Percentiles rank a stretch among this genome's conserved stretches.
Conservation (phyloP, 2,888 invertebrate species). For the Drosophila neotestacea region DNA sequence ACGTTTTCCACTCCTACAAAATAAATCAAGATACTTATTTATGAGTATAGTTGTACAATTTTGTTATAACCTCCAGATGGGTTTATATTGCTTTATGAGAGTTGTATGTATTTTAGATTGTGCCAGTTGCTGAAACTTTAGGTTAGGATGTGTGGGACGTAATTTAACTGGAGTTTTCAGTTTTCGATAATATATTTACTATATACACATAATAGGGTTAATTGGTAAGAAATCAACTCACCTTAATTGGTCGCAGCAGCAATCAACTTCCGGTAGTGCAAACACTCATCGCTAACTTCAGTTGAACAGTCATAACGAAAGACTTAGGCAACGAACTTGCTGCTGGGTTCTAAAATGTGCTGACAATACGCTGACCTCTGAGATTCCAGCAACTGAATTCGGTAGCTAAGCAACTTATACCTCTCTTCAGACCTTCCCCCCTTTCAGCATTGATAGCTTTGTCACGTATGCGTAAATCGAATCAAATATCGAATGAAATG, state of each 20-base stretch:
- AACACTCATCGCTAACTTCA: constrained; percentile 26
- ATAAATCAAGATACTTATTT: background rate
- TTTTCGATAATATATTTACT: no score
- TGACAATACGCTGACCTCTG: constrained; percentile 47
- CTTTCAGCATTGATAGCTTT: constrained; percentile 45
- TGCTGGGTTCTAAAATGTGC: constrained; percentile 25
- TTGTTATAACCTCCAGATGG: no score
- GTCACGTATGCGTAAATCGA: constrained; percentile 60
- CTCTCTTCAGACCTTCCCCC: background rate
- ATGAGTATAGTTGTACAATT: background rate
- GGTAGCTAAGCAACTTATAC: constrained; percentile 9
- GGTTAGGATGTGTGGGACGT: no score
- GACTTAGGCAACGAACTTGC: constrained; percentile 76
- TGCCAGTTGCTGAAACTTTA: no score
- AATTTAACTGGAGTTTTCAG: no score
- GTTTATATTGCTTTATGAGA: no score
- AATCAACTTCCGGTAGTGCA: constrained; percentile 63
- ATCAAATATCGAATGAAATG: constrained; percentile 39
- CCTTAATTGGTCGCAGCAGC: background rate
- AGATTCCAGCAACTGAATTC: background rate
- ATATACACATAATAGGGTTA: background rate
- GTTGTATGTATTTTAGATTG: no score
- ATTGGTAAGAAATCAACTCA: background rate
- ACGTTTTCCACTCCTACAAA: background rate
- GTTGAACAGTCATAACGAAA: constrained; percentile 54